Evolutionary conservation across 2,113 vertebrate species (phyloP), one percentile per base, ranked within the genome.

Genomic region (Seriola dumerili): DNA sequence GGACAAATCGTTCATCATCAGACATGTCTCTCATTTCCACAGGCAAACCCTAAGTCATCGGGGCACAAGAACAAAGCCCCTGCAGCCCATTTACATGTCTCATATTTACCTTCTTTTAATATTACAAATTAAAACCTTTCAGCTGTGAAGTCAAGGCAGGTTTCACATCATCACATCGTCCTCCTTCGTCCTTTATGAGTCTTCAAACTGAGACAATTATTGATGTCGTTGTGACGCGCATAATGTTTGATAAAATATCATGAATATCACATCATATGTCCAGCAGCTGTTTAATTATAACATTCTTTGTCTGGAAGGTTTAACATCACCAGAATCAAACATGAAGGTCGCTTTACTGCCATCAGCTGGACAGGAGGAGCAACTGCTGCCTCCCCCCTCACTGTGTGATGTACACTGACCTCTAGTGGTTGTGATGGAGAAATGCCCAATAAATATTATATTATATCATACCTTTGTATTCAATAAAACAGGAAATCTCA

Each of bases 241-340:
- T 21, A 10, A 13, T 13, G 42, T 55, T 19, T 55, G 50, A 65
- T 36, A 1, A 34, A 42, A 46, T 36, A 54, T 55, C 23, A n/a
- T 46, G 14, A 52, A 46, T 36, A 19, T 38, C 16, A 44, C 0
- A 44, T 48, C 42, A n/a, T 1, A 29, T n/a, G 42, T 29, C 11
- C 42, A 48, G 62, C 46, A 34, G 66, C 54, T 80, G 54, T 78
- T 73, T 78, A 66, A 44, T 54, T 29, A 29, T 16, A 1, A 14
- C 23, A 54, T 23, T 86, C 63, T 44, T 74, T 78, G 64, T 78
- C 78, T 68, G 55, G 55, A 63, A 36, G 69, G 57, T 65, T 71
- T 42, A 50, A 69, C n/a, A 13, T 54, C 12, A 5, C n/a, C 9
- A 36, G 1, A 48, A 44, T 38, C 8, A 10, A 32, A 36, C 21